A percentile compares a stretch with the other conserved stretches of the same genome.
These are phyloP conservation scores for Steromphala cineraria DNA, from an alignment of 2,888 invertebrate species.

Conservation along the genomic window DNA sequence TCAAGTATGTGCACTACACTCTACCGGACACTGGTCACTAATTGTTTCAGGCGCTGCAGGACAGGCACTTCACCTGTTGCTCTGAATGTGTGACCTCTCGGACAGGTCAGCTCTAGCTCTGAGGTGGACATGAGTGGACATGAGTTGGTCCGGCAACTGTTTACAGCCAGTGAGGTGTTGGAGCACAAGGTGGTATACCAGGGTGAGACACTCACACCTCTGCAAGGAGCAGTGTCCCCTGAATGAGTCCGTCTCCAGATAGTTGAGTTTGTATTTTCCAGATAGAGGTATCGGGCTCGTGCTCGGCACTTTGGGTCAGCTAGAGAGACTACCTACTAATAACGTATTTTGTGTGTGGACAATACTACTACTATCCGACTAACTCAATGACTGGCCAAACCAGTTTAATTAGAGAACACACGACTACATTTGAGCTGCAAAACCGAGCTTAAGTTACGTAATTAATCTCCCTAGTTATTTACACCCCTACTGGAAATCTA, in stretches of 20 bases:
- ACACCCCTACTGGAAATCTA: slow-evolving; percentile 2
- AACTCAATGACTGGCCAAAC: background rate
- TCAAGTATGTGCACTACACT: too few relatives aligned
- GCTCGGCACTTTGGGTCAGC: background rate
- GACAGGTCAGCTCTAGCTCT: background rate
- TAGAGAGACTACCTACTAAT: background rate
- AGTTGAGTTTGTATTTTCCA: too few relatives aligned
- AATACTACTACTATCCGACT: background rate
- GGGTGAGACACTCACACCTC: background rate
- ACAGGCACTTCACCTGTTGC: background rate
- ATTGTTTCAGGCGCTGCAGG: background rate
- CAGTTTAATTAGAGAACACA: slow-evolving; percentile 15
- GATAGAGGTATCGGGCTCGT: background rate
- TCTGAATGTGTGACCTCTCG: background rate
- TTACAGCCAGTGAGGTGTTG: background rate
- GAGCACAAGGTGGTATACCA: background rate
- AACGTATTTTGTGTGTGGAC: background rate
- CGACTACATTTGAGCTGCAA: background rate
- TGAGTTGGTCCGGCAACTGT: background rate
- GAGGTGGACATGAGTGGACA: background rate
- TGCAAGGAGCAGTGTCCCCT: too few relatives aligned
- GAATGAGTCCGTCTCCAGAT: too few relatives aligned
- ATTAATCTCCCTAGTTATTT: slow-evolving; percentile 7
- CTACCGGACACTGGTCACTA: background rate
- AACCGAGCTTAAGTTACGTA: slow-evolving; percentile 6